Conservation (phyloP, 2,888 invertebrate species). For the Hydropsyche betteni region DNA sequence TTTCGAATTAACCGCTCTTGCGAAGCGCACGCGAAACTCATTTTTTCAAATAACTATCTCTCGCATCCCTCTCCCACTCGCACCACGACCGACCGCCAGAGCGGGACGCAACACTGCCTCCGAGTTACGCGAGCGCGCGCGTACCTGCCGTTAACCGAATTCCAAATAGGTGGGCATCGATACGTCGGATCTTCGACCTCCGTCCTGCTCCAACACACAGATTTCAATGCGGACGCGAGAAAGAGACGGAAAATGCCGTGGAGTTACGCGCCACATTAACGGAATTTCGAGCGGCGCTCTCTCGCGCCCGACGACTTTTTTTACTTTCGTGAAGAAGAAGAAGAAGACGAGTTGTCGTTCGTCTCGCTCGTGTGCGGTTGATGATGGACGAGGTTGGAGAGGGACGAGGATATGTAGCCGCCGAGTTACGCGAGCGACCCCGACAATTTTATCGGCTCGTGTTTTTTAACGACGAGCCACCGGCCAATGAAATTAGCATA, state of each 20-base stretch:
- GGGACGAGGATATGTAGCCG: conserved; percentile 60
- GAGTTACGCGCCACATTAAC: conserved; percentile 50
- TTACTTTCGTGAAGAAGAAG: neutral
- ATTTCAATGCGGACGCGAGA: conserved; percentile 12
- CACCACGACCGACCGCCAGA: conserved; percentile 22
- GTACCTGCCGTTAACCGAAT: conserved; percentile 52
- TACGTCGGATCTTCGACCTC: conserved; percentile 32
- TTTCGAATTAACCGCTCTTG: conserved; percentile 34
- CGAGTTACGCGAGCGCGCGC: conserved; percentile 50
- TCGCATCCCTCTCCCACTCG: conserved; percentile 41
- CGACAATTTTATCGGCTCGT: conserved; percentile 21
- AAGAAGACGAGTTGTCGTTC: conserved; percentile 58
- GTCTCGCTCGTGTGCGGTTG: conserved; percentile 66
- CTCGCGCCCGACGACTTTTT: conserved; percentile 17
- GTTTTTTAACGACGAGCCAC: too few relatives aligned
- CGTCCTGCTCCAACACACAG: conserved; percentile 37
- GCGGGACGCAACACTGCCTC: conserved; percentile 49
- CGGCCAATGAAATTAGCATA: too few relatives aligned
- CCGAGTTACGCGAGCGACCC: conserved; percentile 62
- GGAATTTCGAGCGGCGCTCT: conserved; percentile 32
- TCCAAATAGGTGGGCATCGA: conserved; percentile 50
- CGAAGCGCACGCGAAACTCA: conserved; percentile 43
- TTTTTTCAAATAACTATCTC: conserved; percentile 50
- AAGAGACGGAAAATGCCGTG: conserved; percentile 45
- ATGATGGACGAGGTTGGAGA: conserved; percentile 61